A percentile compares a stretch with the other conserved stretches of the same genome.
Evolutionary conservation across 2,113 vertebrate species (phyloP).

Genomic region (Cricetomys ansorgei): DNA sequence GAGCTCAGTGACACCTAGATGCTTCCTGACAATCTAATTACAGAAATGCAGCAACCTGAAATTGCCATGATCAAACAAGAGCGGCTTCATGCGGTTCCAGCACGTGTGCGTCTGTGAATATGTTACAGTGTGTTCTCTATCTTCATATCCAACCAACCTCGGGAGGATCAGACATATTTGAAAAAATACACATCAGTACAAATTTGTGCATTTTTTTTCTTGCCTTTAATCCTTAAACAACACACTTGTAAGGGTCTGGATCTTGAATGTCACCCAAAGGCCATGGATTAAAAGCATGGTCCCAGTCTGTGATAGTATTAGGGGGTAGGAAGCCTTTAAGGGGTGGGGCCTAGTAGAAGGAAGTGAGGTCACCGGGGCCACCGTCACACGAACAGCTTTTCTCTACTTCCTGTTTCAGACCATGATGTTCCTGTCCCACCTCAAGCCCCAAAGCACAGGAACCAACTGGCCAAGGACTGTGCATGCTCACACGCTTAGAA

Average conservation of each 20-base stretch:
- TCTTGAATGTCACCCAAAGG: neutral
- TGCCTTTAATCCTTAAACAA: neutral
- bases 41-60: neutral
- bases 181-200: neutral
- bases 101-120: neutral
- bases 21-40: neutral
- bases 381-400: neutral
- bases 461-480: neutral
- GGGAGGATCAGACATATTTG: neutral
- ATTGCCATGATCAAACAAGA: neutral
- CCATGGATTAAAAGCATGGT: neutral
- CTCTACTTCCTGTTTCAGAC: fast-evolving
- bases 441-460: neutral
- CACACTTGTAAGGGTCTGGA: neutral
- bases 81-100: neutral
- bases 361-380: neutral
- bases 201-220: neutral
- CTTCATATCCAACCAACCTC: neutral
- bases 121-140: neutral
- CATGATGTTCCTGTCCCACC: neutral
- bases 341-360: neutral
- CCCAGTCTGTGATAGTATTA: neutral
- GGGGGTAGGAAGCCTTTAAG: neutral
- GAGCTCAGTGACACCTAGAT: neutral
- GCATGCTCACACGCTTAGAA: too few relatives aligned